Evolutionary conservation across 1,140 invertebrate species (phyloP).

Genomic region (Diachasmimorpha longicaudata): DNA sequence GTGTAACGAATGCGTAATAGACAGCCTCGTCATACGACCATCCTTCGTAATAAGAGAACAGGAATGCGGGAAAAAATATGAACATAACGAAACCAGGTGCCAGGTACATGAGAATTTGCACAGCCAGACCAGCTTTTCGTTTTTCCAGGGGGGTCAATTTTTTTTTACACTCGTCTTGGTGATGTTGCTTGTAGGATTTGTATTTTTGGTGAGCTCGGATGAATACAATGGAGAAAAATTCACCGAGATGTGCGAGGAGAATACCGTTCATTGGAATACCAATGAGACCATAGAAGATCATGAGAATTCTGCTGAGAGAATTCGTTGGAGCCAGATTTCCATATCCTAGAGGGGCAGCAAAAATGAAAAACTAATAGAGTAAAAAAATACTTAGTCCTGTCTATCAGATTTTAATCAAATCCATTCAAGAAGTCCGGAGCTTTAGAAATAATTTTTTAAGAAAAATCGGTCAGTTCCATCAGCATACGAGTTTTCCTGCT

Average conservation of each 20-base stretch:
- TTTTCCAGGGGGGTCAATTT: slow-evolving; percentile 62
- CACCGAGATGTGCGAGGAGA: slow-evolving; percentile 78
- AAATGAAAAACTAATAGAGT: neutral
- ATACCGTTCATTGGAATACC: slow-evolving; percentile 96
- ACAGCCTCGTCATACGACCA: slow-evolving; percentile 90
- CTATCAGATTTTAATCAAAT: too few relatives aligned
- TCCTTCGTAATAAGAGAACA: slow-evolving; percentile 86
- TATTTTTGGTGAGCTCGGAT: slow-evolving; percentile 76
- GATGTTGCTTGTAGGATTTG: slow-evolving; percentile 74
- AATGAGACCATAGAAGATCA: slow-evolving; percentile 91
- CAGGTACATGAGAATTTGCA: slow-evolving; percentile 80
- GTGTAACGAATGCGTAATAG: slow-evolving; percentile 91
- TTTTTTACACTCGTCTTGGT: slow-evolving; percentile 49
- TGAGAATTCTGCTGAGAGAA: slow-evolving; percentile 79
- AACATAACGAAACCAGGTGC: slow-evolving; percentile 88
- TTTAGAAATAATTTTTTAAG: too few relatives aligned
- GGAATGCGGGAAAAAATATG: slow-evolving; percentile 88
- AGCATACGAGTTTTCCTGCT: too few relatives aligned
- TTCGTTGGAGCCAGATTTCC: slow-evolving; percentile 89
- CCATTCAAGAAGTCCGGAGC: too few relatives aligned
- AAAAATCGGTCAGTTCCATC: too few relatives aligned
- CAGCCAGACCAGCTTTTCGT: slow-evolving; percentile 73
- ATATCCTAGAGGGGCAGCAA: slow-evolving; percentile 72
- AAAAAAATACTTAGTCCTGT: neutral
- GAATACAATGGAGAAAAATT: slow-evolving; percentile 82